These are phyloP conservation scores for Xyrauchen texanus DNA, from an alignment of 2,113 vertebrate genomes.

Conservation along the genomic window DNA sequence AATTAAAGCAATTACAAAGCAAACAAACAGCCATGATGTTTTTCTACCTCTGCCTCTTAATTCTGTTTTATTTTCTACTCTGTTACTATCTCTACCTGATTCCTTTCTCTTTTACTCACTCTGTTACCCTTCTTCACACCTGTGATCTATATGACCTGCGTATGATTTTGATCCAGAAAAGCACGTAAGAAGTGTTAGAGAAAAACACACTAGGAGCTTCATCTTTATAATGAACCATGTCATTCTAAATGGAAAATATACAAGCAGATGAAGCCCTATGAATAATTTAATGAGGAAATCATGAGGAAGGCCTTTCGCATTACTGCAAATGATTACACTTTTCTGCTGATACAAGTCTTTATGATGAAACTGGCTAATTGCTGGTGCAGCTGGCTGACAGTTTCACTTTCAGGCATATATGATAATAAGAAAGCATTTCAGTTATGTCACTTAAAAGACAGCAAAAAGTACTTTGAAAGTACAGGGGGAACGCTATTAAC, in stretches of 20 bases:
- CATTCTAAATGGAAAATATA: slow-evolving; percentile 32
- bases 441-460: slow-evolving; percentile 25
- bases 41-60: slow-evolving; percentile 7
- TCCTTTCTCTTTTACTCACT: not conserved
- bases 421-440: slow-evolving; percentile 47
- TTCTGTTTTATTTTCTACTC: not conserved
- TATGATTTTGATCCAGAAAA: not conserved
- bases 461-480: not conserved
- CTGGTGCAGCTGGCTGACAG: slow-evolving; percentile 43
- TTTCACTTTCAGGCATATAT: slow-evolving; percentile 28
- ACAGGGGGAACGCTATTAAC: no score
- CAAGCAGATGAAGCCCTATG: slow-evolving; percentile 43
- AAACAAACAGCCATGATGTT: not conserved
- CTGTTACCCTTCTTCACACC: no score
- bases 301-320: slow-evolving; percentile 34
- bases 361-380: slow-evolving; percentile 49
- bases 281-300: slow-evolving; percentile 53
- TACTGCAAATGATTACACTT: slow-evolving; percentile 45
- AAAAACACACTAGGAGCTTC: slow-evolving; percentile 27
- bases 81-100: not conserved
- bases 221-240: slow-evolving; percentile 39
- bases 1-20: not conserved
- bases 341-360: slow-evolving; percentile 46
- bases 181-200: not conserved
- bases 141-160: not conserved